phyloP scores from a whole-genome alignment of 2,113 vertebrate species.

The Festucalex cinctus region DNA sequence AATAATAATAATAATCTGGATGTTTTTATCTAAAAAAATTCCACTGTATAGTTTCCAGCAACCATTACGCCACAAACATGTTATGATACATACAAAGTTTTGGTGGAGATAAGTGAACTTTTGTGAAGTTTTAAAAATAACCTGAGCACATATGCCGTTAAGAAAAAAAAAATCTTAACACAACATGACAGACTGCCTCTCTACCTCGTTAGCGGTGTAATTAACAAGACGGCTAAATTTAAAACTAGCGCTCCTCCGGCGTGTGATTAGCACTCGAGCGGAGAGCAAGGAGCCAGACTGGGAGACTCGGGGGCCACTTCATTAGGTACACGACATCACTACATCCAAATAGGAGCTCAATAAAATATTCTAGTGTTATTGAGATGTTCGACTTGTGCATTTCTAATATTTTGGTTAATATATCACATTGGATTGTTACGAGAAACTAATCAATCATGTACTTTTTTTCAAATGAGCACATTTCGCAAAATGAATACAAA shows the following conservation, averaged over 20 bases:
- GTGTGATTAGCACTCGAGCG: slow-evolving; percentile 31
- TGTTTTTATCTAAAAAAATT: neutral
- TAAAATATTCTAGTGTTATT: neutral
- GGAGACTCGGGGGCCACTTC: neutral
- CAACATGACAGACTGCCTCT: slow-evolving; percentile 12
- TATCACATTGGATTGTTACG: neutral
- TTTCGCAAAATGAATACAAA: no score
- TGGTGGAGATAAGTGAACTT: neutral
- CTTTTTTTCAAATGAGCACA: no score
- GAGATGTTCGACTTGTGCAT: no score
- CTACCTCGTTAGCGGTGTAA: slow-evolving; percentile 50
- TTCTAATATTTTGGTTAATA: neutral
- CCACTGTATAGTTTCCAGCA: neutral
- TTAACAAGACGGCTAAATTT: slow-evolving; percentile 65
- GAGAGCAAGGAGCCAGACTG: slow-evolving; percentile 5
- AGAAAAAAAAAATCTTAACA: neutral
- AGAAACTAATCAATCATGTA: no score
- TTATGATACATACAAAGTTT: neutral
- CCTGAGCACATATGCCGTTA: neutral
- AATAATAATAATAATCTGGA: no score
- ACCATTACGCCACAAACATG: neutral
- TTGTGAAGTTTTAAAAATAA: slow-evolving; percentile 1
- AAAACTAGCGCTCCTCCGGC: slow-evolving; percentile 56
- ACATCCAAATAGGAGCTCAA: no score
- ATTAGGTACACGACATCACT: neutral